Conservation (phyloP, 2,888 invertebrate genomes). For the Polyploca ridens region DNA sequence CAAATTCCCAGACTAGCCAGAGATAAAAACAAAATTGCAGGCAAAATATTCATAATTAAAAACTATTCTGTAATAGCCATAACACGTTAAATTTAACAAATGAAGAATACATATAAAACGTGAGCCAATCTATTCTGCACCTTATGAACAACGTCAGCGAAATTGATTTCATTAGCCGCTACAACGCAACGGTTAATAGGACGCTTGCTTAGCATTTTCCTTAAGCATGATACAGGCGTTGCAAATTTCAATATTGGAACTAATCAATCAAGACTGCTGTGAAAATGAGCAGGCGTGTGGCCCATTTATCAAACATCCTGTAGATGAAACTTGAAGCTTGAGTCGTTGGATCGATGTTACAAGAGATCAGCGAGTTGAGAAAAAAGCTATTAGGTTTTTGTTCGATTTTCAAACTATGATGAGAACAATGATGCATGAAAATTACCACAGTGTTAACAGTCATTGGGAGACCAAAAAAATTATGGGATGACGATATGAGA, state of each 20-base stretch:
- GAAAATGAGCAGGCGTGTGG: conserved; percentile 61
- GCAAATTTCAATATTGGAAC: conserved; percentile 69
- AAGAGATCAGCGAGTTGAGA: conserved; percentile 23
- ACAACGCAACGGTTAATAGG: conserved; percentile 18
- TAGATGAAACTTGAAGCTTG: conserved; percentile 52
- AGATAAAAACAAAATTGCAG: too few relatives aligned
- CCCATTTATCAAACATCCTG: conserved; percentile 62
- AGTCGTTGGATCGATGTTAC: conserved; percentile 24
- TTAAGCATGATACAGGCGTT: conserved; percentile 49
- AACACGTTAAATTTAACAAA: not conserved
- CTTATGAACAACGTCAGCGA: conserved; percentile 18
- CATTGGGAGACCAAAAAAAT: too few relatives aligned
- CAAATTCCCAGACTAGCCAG: too few relatives aligned
- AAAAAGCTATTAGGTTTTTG: not conserved
- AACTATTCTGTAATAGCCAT: too few relatives aligned
- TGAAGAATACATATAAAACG: not conserved
- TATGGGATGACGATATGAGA: too few relatives aligned
- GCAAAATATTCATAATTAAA: too few relatives aligned
- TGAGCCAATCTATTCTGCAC: not conserved
- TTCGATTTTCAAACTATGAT: not conserved
- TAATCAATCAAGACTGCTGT: conserved; percentile 67
- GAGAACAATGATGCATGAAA: too few relatives aligned
- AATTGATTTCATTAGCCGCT: conserved; percentile 39
- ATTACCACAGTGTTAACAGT: too few relatives aligned
- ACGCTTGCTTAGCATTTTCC: conserved; percentile 40